Evolutionary conservation across 64 coral and sea anemone species (phyloP).

Genomic region (Acropora tenuis): DNA sequence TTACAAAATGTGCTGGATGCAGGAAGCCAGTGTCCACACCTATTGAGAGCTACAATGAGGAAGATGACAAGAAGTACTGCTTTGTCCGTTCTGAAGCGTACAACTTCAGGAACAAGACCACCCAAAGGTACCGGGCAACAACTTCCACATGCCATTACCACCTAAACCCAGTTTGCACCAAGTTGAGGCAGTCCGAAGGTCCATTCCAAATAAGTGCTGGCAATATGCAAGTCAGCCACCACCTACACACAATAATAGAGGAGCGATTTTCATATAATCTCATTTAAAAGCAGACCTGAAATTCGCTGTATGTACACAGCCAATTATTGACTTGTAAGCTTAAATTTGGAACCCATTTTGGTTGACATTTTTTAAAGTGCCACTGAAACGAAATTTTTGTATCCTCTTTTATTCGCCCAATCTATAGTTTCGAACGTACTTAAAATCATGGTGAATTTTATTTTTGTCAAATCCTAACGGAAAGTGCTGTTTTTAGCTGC

Average conservation of each 20-base stretch:
- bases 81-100: slow-evolving; percentile 58
- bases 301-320: slow-evolving; percentile 16
- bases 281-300: slow-evolving; percentile 16
- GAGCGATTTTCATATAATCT: slow-evolving; percentile 63
- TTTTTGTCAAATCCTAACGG: no score
- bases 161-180: slow-evolving; percentile 35
- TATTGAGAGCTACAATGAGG: slow-evolving; percentile 40
- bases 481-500: no score
- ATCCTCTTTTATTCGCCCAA: no score
- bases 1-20: slow-evolving; percentile 69
- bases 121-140: slow-evolving; percentile 16
- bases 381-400: no score
- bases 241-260: slow-evolving; percentile 42
- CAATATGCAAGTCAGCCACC: slow-evolving; percentile 46
- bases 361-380: neutral
- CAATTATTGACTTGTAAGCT: slow-evolving; percentile 14
- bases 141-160: slow-evolving; percentile 30
- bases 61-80: slow-evolving; percentile 50
- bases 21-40: slow-evolving; percentile 33
- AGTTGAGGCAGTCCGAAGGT: neutral
- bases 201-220: slow-evolving; percentile 35
- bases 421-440: no score
- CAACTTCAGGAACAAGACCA: slow-evolving; percentile 62
- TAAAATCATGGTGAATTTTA: no score
- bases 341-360: slow-evolving; percentile 4